Percentiles rank a stretch among this genome's conserved stretches.
Evolutionary conservation across 2,113 vertebrate species (phyloP).

Genomic region (Gambusia affinis): DNA sequence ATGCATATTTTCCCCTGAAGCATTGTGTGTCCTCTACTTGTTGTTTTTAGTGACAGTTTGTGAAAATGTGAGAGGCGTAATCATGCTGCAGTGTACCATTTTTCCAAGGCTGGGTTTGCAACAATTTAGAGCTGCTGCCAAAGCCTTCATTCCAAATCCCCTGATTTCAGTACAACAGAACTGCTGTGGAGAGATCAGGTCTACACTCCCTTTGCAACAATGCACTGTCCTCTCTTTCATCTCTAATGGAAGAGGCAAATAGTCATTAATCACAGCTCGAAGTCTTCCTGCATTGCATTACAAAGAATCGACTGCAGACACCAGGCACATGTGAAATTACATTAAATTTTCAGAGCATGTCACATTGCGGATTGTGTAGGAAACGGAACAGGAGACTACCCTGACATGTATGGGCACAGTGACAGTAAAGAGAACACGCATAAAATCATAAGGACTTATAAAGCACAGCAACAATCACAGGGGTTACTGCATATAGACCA

Average conservation of each 20-base stretch:
- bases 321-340: conserved; percentile 55
- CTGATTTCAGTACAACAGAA: conserved; percentile 53
- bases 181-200: conserved; percentile 43
- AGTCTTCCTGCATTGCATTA: conserved; percentile 44
- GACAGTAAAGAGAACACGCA: background rate
- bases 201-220: conserved; percentile 36
- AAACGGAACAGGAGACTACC: conserved; percentile 7
- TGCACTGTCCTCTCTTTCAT: conserved; percentile 52
- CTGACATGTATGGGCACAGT: background rate
- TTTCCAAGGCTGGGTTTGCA: conserved; percentile 67
- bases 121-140: conserved; percentile 60
- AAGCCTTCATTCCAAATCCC: conserved; percentile 52
- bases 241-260: conserved; percentile 57
- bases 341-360: conserved; percentile 39
- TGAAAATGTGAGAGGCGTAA: conserved; percentile 71
- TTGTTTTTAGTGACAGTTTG: conserved; percentile 75
- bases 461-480: conserved; percentile 13
- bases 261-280: conserved; percentile 64
- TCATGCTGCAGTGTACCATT: conserved; percentile 65
- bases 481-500: conserved; percentile 30
- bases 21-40: conserved; percentile 69
- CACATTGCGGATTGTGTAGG: background rate
- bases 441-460: background rate
- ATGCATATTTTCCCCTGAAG: conserved; percentile 73
- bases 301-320: conserved; percentile 26